phyloP scores from a whole-genome alignment of 2,113 vertebrate species.

The Cygnus buccinator region DNA sequence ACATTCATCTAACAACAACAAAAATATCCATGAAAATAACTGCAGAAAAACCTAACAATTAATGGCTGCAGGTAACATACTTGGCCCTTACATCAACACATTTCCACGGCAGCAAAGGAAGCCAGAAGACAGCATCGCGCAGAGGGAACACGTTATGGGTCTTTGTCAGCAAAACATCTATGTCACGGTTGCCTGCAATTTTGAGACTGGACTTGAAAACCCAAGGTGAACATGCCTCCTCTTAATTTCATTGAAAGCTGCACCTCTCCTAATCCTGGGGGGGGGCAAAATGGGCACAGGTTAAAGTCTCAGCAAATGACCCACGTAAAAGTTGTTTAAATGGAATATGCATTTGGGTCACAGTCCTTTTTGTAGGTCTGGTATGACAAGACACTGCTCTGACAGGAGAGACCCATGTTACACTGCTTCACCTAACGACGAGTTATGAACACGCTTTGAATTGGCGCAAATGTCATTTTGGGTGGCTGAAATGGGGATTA shows the following conservation, averaged over 20 bases:
- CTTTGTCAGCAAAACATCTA: not conserved
- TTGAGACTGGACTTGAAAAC: not conserved
- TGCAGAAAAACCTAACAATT: not conserved
- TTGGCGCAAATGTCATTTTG: not conserved
- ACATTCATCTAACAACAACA: not conserved
- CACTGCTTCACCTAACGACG: not conserved
- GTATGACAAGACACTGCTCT: not conserved
- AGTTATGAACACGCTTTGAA: not conserved
- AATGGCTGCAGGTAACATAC: not conserved
- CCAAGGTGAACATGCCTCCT: not conserved
- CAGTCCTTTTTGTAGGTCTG: not conserved
- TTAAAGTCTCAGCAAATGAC: not conserved
- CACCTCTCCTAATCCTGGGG: not conserved
- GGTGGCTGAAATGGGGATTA: not conserved
- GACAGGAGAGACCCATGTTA: not conserved
- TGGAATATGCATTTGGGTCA: not conserved
- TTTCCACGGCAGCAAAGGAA: not conserved
- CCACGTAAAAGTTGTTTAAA: not conserved
- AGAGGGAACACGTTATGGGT: not conserved
- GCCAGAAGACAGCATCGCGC: not conserved
- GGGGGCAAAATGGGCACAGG: not conserved
- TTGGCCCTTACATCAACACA: not conserved
- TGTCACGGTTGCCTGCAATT: not conserved
- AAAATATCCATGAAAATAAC: not conserved
- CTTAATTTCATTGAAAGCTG: not conserved